Evolutionary conservation across 2,113 vertebrate genomes (phyloP).

Genomic region (Morone chrysops): DNA sequence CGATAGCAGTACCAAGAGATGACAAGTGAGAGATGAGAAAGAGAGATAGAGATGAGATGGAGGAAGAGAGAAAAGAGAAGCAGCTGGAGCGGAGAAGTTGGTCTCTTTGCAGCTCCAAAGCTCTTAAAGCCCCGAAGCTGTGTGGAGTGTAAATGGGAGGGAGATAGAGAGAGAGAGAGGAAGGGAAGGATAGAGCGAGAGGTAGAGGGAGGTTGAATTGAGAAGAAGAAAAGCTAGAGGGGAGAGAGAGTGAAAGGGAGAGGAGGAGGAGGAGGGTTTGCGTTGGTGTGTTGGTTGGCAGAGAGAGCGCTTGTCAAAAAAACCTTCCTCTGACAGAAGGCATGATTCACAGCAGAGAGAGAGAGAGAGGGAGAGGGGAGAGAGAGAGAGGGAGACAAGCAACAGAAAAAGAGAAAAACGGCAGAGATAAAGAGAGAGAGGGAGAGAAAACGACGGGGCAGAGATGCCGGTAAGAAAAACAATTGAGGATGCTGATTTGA

Average conservation of each 20-base stretch:
- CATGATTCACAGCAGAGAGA: constrained; percentile 78
- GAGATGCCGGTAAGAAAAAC: constrained; percentile 74
- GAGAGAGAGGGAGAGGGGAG: constrained; percentile 51
- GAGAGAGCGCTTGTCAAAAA: constrained; percentile 79
- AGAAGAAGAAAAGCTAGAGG: constrained; percentile 51
- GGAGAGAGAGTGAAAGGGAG: constrained; percentile 50
- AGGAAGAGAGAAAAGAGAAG: constrained; percentile 31
- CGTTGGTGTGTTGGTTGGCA: constrained; percentile 83
- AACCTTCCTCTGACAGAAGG: constrained; percentile 81
- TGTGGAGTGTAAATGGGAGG: constrained; percentile 57
- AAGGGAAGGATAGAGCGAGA: constrained; percentile 31
- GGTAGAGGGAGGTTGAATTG: constrained; percentile 60
- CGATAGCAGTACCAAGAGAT: constrained; percentile 16
- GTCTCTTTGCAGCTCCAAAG: constrained; percentile 72
- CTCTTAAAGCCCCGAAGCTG: constrained; percentile 70
- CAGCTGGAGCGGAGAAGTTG: constrained; percentile 72
- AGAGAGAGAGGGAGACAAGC: constrained; percentile 42
- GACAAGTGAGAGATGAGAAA: constrained; percentile 24
- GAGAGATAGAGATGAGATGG: constrained; percentile 28
- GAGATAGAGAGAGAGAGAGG: not conserved
- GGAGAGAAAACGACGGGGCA: constrained; percentile 51
- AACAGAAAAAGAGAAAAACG: constrained; percentile 54
- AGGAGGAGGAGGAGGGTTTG: constrained; percentile 70
- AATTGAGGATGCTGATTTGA: constrained; percentile 64
- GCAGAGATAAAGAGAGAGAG: constrained; percentile 56